These are phyloP conservation scores for Eubasilissa splendida DNA, from an alignment of 2,888 invertebrate species.

Conservation along the genomic window DNA sequence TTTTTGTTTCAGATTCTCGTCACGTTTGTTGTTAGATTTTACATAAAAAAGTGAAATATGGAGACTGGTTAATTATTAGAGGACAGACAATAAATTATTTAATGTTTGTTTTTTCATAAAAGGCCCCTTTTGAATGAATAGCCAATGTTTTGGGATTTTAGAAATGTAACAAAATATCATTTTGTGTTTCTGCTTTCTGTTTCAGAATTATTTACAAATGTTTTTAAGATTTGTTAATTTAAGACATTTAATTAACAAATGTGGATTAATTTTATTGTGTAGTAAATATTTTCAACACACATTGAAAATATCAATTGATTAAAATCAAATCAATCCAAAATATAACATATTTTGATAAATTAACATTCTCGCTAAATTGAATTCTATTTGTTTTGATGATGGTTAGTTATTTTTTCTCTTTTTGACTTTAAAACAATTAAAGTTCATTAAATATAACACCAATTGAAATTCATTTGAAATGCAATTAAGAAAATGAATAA, in stretches of 20 bases:
- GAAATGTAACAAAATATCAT: background rate
- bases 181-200: slow-evolving; percentile 50
- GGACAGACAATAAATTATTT: too few species aligned
- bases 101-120: background rate
- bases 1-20: slow-evolving; percentile 37
- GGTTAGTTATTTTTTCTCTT: too few species aligned
- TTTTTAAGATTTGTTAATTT: background rate
- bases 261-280: background rate
- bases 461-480: background rate
- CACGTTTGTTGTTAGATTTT: slow-evolving; percentile 3
- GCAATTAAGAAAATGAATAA: background rate
- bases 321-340: too few species aligned
- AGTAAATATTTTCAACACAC: background rate
- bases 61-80: too few species aligned
- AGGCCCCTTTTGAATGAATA: background rate
- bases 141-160: background rate
- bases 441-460: background rate
- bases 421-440: too few species aligned
- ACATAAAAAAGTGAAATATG: slow-evolving; percentile 17
- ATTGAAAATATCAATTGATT: background rate
- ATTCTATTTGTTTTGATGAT: too few species aligned
- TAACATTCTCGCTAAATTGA: too few species aligned
- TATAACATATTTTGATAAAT: too few species aligned
- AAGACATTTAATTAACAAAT: background rate
- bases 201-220: slow-evolving; percentile 41